These are phyloP conservation scores for Apeira syringaria DNA, from an alignment of 2,888 invertebrate genomes.

Conservation along the genomic window DNA sequence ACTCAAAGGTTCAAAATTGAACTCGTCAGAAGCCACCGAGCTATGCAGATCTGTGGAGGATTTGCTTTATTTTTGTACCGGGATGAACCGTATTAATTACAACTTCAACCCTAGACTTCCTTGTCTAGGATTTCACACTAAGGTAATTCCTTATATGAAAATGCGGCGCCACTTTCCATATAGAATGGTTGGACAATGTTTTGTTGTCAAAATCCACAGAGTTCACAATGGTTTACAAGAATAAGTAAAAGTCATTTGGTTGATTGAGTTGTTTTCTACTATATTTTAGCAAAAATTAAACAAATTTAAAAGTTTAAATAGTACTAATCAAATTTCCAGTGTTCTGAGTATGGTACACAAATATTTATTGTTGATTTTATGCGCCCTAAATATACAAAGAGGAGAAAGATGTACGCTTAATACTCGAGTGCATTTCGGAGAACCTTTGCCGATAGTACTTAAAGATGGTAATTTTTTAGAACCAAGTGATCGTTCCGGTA, in stretches of 20 bases:
- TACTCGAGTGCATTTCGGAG: conserved; percentile 53
- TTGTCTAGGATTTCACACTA: too few relatives aligned
- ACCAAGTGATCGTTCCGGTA: conserved; percentile 57
- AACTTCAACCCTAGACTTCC: too few relatives aligned
- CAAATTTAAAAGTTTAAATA: neutral
- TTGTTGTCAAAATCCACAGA: too few relatives aligned
- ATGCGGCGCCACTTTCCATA: too few relatives aligned
- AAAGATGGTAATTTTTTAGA: conserved; percentile 57
- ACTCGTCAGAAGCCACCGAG: too few relatives aligned
- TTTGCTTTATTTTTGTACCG: neutral
- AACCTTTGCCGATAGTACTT: conserved; percentile 64
- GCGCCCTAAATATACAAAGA: conserved; percentile 49
- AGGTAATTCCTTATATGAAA: too few relatives aligned
- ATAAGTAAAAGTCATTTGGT: too few relatives aligned
- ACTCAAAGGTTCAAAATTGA: too few relatives aligned
- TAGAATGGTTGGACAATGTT: too few relatives aligned
- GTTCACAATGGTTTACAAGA: too few relatives aligned
- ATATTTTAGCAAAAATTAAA: neutral
- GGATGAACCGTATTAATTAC: neutral
- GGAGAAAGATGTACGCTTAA: conserved; percentile 56
- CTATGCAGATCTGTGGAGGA: too few relatives aligned
- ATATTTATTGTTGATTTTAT: conserved; percentile 53
- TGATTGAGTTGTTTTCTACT: too few relatives aligned
- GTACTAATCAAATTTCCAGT: conserved; percentile 4
- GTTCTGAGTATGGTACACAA: conserved; percentile 44